Evolutionary conservation across 2,113 vertebrate genomes (phyloP).

Genomic region (Takifugu bimaculatus): DNA sequence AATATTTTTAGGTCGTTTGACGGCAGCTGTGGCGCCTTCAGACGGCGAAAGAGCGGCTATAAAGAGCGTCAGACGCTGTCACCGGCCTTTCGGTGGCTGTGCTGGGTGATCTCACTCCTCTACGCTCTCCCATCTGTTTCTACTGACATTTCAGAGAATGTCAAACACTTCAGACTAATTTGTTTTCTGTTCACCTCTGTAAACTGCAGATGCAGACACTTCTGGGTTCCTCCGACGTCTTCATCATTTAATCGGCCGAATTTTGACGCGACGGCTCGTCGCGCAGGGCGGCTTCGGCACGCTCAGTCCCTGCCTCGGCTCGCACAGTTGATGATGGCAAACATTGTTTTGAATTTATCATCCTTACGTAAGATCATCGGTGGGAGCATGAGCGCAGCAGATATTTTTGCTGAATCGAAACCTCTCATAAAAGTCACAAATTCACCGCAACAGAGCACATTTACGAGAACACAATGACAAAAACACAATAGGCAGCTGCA

Average conservation of each 20-base stretch:
- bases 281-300: neutral
- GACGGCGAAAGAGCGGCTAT: too few relatives aligned
- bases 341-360: slow-evolving; percentile 8
- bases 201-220: slow-evolving; percentile 40
- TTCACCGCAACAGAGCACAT: slow-evolving; percentile 30
- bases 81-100: slow-evolving; percentile 1
- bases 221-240: slow-evolving; percentile 20
- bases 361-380: slow-evolving; percentile 14
- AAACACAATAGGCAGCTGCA: slow-evolving; percentile 42
- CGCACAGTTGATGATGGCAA: neutral
- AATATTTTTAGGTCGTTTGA: too few relatives aligned
- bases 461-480: slow-evolving; percentile 49
- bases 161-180: slow-evolving; percentile 33
- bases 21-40: too few relatives aligned
- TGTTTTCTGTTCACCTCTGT: slow-evolving; percentile 45
- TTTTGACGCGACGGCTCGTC: slow-evolving; percentile 10
- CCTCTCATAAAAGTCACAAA: slow-evolving; percentile 34
- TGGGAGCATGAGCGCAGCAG: slow-evolving; percentile 8
- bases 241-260: neutral
- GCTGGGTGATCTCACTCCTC: slow-evolving; percentile 30
- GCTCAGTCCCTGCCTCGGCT: slow-evolving; percentile 11
- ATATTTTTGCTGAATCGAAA: slow-evolving; percentile 37
- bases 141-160: slow-evolving; percentile 46
- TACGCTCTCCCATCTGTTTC: slow-evolving; percentile 57
- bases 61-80: too few relatives aligned